Evolutionary conservation across 2,113 vertebrate species (phyloP).

Genomic region (Procapra przewalskii): DNA sequence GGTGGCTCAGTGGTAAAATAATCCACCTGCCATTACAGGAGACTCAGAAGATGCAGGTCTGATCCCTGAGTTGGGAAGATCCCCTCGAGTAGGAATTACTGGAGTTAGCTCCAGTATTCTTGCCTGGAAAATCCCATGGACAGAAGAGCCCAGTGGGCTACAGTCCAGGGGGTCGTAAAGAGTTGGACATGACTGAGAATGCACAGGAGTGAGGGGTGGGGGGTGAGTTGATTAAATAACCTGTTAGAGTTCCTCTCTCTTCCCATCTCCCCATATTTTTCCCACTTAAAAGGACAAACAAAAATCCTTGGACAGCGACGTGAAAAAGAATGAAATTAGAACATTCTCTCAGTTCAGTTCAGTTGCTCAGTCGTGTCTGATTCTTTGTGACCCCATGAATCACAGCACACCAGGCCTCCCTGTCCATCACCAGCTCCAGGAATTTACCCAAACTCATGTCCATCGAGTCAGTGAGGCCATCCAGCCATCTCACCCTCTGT

Average conservation of each 20-base stretch:
- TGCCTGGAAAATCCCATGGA: background rate
- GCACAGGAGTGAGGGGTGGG: background rate
- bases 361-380: too few species aligned
- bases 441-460: too few species aligned
- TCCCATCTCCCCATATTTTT: background rate
- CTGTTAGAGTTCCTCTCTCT: background rate
- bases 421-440: too few species aligned
- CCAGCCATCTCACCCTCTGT: too few species aligned
- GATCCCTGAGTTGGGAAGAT: background rate
- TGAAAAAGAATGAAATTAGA: background rate
- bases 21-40: background rate
- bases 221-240: background rate
- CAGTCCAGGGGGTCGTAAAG: background rate
- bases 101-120: background rate
- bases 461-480: too few species aligned
- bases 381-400: too few species aligned
- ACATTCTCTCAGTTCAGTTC: too few species aligned
- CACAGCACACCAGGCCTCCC: too few species aligned
- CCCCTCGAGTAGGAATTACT: background rate
- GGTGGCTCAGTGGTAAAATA: background rate
- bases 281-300: background rate
- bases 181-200: background rate
- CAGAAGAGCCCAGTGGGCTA: rapidly evolving
- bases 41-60: background rate
- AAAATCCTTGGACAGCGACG: background rate